phyloP scores from a whole-genome alignment of 1,140 invertebrate species.

The Apis cerana region DNA sequence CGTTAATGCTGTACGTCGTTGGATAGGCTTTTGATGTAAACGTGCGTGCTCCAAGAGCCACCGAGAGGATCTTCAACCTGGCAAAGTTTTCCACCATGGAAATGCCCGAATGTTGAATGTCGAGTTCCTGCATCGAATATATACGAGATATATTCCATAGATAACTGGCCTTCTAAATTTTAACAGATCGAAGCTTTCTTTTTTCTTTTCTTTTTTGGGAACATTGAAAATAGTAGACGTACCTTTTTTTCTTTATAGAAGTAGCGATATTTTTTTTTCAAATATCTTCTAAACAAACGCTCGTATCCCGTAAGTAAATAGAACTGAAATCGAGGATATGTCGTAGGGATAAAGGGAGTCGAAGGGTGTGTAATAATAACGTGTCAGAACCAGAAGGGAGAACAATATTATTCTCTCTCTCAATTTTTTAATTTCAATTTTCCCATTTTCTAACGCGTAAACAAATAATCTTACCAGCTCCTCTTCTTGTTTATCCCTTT shows the following conservation, averaged over 20 bases:
- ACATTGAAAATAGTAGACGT: no score
- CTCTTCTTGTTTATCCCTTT: neutral
- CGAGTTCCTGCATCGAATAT: conserved; percentile 13
- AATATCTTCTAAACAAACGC: no score
- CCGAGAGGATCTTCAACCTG: conserved; percentile 12
- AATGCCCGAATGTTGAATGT: no score
- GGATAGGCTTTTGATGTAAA: conserved; percentile 43
- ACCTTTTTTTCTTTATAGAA: neutral
- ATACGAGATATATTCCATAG: neutral
- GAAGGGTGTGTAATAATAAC: conserved; percentile 22
- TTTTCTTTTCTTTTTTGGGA: no score
- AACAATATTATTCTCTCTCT: neutral
- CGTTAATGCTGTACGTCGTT: conserved; percentile 31
- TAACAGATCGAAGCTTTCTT: neutral
- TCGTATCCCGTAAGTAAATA: neutral
- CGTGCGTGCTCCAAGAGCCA: conserved; percentile 40
- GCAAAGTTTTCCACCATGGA: neutral
- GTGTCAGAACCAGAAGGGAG: conserved; percentile 16
- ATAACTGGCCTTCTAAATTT: conserved; percentile 1
- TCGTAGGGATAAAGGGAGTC: neutral
- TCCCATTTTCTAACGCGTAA: neutral
- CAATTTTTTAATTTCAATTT: no score
- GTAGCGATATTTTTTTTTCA: neutral
- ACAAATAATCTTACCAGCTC: neutral
- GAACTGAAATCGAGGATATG: neutral